Base-by-base conservation (phyloP, 2,113 vertebrate genomes). In the Apodemus speciosus region DNA sequence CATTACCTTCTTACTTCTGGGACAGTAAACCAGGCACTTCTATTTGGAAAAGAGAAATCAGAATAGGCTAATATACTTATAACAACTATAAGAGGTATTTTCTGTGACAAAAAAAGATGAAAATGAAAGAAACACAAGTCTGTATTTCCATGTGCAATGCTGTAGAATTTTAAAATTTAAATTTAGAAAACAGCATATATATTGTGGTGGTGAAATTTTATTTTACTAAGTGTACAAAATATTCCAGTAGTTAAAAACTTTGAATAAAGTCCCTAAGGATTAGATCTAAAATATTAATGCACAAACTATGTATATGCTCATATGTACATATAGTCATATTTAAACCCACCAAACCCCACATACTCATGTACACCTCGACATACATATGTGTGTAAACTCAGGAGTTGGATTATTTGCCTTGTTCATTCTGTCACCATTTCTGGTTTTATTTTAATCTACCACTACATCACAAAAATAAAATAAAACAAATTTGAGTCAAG, bases 31-130 rank as follows among this genome's bases (percentile, higher is more conserved):
- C 9, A 43, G 3, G 88, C 35, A 91, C 9, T 77, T 88, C n/a
- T 90, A 21, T 94, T 91, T 90, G 4, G n/a, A 85, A 86, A 86
- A 76, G 8, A 92, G 40, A 95, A 97, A 95, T 97, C 93, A 0
- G 76, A 95, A 51, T 93, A 84, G 38, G 71, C 96, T 97, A 96
- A 35, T 90, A 95, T 95, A 96, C 32, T 16, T 66, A 77, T 4
- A 85, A 2, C 71, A 80, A 40, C 77, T 49, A 80, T 73, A 95
- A 96, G 92, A 94, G 84, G 10, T 3, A 58, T 75, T 96, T 72
- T 94, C 11, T 25, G 51, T 91, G 79, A 73, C 81, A 75, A 97
- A 95, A 89, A 10, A 95, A 95, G 3, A 73, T n/a, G 72, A 86
- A 43, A 68, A 71, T 51, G 58, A 56, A 43, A 83, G 10, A 91